These are phyloP conservation scores for Leptarthrus brevirostris DNA, from an alignment of 2,888 invertebrate genomes.

Conservation along the genomic window DNA sequence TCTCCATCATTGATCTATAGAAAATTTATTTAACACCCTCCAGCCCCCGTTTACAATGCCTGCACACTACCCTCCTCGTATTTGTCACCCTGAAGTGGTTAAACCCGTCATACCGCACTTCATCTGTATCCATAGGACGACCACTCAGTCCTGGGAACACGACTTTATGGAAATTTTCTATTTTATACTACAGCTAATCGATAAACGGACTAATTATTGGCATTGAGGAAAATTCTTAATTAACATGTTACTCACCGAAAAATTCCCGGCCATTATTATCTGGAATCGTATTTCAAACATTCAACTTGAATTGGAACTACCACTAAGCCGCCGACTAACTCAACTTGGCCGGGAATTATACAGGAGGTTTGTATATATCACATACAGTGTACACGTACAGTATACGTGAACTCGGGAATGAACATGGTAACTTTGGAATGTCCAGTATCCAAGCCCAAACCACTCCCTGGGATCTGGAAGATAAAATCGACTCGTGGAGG, in stretches of 20 bases:
- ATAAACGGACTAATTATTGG: constrained; percentile 60
- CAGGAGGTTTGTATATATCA: not conserved
- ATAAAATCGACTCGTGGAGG: not conserved
- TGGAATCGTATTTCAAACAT: constrained; percentile 52
- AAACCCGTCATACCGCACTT: not conserved
- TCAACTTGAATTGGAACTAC: not conserved
- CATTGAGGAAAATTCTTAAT: constrained; percentile 59
- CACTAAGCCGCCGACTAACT: not conserved
- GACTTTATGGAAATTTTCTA: constrained; percentile 52
- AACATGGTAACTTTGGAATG: constrained; percentile 1
- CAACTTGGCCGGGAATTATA: no score
- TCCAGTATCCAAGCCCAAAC: constrained; percentile 4
- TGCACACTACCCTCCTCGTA: not conserved
- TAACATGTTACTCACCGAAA: constrained; percentile 58
- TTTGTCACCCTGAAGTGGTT: not conserved
- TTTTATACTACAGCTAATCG: constrained; percentile 58
- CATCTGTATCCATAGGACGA: not conserved
- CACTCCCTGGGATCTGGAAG: constrained; percentile 33
- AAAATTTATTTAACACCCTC: constrained; percentile 33
- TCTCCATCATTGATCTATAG: constrained; percentile 46
- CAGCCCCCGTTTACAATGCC: not conserved
- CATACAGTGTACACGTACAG: constrained; percentile 5
- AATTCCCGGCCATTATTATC: constrained; percentile 55
- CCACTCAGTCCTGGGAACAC: not conserved
- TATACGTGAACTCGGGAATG: constrained; percentile 28